phyloP scores from a whole-genome alignment of 2,113 vertebrate genomes.

The Melanerpes formicivorus region DNA sequence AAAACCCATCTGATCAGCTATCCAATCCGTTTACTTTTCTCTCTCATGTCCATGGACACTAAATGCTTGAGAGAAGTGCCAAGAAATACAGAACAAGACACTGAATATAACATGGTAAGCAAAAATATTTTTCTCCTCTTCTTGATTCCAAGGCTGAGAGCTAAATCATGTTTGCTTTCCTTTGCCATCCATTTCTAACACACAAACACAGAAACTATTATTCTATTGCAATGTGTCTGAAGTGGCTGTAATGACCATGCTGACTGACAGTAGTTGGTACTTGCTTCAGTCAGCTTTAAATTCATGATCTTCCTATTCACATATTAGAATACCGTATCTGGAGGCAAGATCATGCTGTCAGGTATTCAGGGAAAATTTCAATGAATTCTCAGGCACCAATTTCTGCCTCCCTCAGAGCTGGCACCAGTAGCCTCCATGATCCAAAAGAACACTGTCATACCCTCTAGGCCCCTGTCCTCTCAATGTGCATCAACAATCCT shows the following conservation, averaged over 20 bases:
- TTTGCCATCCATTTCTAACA: constrained; percentile 20
- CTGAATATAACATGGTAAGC: not conserved
- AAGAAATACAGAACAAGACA: not conserved
- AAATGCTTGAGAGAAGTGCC: not conserved
- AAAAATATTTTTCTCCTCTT: constrained; percentile 13
- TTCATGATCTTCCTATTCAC: not conserved
- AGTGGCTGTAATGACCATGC: not conserved
- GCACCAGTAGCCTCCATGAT: not conserved
- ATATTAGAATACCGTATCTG: not conserved
- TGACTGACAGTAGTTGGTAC: not conserved
- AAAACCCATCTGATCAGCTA: not conserved
- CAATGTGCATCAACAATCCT: not conserved
- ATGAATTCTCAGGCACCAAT: not conserved
- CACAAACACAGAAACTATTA: constrained; percentile 1
- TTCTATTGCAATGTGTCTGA: constrained; percentile 26
- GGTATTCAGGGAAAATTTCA: not conserved
- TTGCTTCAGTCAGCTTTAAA: constrained; percentile 26
- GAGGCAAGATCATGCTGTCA: not conserved
- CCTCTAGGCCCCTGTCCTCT: not conserved
- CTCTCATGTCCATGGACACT: not conserved
- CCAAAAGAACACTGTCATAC: not conserved
- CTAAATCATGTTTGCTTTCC: constrained; percentile 22
- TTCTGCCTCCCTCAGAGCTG: not conserved
- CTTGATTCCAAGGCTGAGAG: constrained; percentile 2
- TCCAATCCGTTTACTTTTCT: not conserved